phyloP scores from a whole-genome alignment of 2,888 invertebrate genomes.

The Lasioglossum villosulum region DNA sequence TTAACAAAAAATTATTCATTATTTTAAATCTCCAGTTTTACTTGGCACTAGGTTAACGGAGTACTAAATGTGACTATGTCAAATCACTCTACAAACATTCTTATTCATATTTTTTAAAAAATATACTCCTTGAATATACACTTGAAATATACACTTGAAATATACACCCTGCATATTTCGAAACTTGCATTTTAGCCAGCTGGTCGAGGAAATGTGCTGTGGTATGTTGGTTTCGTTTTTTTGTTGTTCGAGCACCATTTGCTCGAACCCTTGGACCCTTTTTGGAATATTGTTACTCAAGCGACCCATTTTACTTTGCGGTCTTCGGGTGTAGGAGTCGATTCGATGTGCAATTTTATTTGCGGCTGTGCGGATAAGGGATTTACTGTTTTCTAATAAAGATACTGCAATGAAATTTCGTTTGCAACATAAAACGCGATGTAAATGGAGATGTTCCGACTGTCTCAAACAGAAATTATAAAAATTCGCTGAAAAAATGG shows the following conservation, averaged over 20 bases:
- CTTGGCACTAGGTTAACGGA: no score
- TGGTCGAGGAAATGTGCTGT: neutral
- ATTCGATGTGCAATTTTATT: neutral
- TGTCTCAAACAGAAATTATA: neutral
- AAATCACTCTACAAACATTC: no score
- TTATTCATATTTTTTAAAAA: no score
- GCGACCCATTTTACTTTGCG: neutral
- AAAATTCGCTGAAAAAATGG: neutral
- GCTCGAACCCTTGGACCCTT: neutral
- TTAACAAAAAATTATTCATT: no score
- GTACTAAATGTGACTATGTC: no score
- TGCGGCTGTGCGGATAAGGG: neutral
- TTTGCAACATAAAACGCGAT: neutral
- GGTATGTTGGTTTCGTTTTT: neutral
- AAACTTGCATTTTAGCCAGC: neutral
- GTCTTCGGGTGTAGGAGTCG: neutral
- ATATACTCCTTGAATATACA: no score
- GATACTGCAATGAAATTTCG: neutral
- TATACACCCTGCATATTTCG: neutral
- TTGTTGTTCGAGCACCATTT: neutral
- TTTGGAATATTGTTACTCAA: constrained; percentile 6
- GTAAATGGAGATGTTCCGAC: neutral
- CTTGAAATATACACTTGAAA: no score
- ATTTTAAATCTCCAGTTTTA: no score
- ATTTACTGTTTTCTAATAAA: neutral